These are phyloP conservation scores for Etheostoma nigrum DNA, from an alignment of 2,797 vertebrate genomes.

Conservation along the genomic window DNA sequence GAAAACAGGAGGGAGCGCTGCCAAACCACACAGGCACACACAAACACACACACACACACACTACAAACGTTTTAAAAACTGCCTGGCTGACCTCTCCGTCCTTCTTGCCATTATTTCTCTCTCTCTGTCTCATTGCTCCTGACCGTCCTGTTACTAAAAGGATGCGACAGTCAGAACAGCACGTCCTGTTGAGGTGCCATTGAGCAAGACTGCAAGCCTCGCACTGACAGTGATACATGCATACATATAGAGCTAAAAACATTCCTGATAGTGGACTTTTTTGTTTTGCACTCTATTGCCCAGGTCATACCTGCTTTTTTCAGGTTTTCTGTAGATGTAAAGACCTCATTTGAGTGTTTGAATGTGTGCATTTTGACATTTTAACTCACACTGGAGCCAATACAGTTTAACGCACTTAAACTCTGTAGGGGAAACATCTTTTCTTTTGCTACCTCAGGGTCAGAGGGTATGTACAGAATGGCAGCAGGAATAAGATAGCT, in stretches of 20 bases:
- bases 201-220: background rate
- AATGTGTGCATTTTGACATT: background rate
- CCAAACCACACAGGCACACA: constrained; percentile 55
- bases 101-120: constrained; percentile 7
- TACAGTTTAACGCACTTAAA: background rate
- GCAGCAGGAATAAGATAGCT: background rate
- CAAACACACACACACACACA: constrained; percentile 26
- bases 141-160: background rate
- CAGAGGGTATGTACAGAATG: background rate
- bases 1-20: constrained; percentile 56
- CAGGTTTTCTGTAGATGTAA: too few species aligned
- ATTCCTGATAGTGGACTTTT: background rate
- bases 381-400: background rate
- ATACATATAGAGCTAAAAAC: background rate
- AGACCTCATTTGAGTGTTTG: too few species aligned
- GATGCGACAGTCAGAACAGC: background rate
- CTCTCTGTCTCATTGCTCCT: constrained; percentile 8
- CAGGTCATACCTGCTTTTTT: background rate
- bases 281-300: background rate
- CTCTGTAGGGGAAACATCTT: background rate
- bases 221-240: too few species aligned
- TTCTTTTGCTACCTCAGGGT: constrained; percentile 5
- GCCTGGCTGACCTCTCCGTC: constrained; percentile 42
- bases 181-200: background rate
- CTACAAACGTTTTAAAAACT: constrained; percentile 7